Evolutionary conservation across 2,888 invertebrate genomes (phyloP).

Genomic region (Sycophila texana): DNA sequence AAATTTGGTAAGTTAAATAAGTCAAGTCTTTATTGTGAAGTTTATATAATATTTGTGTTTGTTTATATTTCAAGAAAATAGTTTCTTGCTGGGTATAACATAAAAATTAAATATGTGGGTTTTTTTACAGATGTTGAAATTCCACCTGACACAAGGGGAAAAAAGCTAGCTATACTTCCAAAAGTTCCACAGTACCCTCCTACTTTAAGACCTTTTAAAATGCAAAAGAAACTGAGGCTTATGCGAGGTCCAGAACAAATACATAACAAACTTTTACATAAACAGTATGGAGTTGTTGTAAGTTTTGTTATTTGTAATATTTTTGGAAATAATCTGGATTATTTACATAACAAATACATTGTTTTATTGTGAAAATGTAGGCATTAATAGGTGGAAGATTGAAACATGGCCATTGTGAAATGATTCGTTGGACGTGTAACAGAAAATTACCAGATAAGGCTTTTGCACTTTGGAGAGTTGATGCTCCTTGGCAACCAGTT

Average conservation of each 20-base stretch:
- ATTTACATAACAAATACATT: neutral
- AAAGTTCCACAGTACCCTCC: constrained; percentile 85
- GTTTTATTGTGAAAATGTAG: constrained; percentile 73
- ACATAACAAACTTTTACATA: constrained; percentile 90
- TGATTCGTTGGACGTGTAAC: constrained; percentile 87
- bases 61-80: neutral
- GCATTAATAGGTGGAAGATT: constrained; percentile 90
- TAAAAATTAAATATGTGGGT: constrained; percentile 20
- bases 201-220: constrained; percentile 85
- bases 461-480: constrained; percentile 97
- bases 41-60: constrained; percentile 18
- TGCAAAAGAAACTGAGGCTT: constrained; percentile 87
- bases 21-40: constrained; percentile 1
- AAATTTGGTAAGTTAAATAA: constrained; percentile 78
- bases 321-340: too few species aligned
- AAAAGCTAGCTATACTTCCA: constrained; percentile 83
- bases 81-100: neutral
- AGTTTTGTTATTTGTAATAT: constrained; percentile 67
- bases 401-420: constrained; percentile 89
- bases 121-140: constrained; percentile 63
- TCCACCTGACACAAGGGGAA: constrained; percentile 77
- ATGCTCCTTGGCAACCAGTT: constrained; percentile 96
- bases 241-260: constrained; percentile 94
- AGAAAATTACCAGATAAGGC: constrained; percentile 87
- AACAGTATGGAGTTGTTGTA: constrained; percentile 96